Evolutionary conservation across 2,113 vertebrate species (phyloP), one percentile per base, ranked within the genome.

Genomic region (Vanacampus margaritifer): DNA sequence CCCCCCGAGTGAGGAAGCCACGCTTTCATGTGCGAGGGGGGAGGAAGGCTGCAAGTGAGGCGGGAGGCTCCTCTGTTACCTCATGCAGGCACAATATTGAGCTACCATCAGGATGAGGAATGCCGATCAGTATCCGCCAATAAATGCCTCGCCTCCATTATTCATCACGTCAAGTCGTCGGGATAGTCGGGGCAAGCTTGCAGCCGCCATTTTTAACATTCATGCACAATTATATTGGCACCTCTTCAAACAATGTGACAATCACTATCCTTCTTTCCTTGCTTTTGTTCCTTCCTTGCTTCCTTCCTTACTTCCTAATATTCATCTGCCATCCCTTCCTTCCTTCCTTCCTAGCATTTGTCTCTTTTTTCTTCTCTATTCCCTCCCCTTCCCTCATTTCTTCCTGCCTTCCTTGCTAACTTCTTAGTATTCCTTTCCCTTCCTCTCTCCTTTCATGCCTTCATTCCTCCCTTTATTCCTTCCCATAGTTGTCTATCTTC

Each of bases 1-100:
- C 90, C 87, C 88, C 88, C 71, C 75, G 81, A 84, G 83, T 79
- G 80, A 88, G 77, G 79, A 79, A 89, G 84, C 79, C 76, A 65
- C 10, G 48, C 88, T 88, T 89, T 89, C 83, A 87, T 80, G 84
- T 83, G 79, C 3, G 24, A 60, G 54, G 71, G 63, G 65, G 78
- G 56, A 39, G 65, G 73, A 61, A 69, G 66, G 8, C 64, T 67
- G 63, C 28, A 50, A 24, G 69, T 26, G 62, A 51, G 79, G 63
- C 66, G 46, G 73, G 69, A 73, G 59, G 58, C 37, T 59, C 17
- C 74, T 81, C 77, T 78, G 35, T 86, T 84, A 87, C 84, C 80
- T 87, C 88, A 87, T 81, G 84, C 86, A 75, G 79, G 64, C 84
- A 72, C 48, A 50, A 19, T 19, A 4, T 10, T n/a, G 51, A 23